Base-by-base conservation (phyloP, 2,888 invertebrate species). In the Apomyelois bistriatella region DNA sequence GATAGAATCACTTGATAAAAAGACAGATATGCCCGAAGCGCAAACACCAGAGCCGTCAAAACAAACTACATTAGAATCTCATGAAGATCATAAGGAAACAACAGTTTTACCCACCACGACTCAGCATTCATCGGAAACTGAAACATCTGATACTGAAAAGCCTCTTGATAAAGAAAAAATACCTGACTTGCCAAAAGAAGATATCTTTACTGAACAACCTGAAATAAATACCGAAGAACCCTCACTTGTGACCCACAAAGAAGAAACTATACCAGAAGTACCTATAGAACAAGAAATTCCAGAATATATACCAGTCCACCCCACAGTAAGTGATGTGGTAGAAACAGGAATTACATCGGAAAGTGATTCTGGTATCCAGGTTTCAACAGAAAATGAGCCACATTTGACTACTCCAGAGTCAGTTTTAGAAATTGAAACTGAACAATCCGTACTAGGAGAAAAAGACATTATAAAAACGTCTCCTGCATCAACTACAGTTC, bases 251-350 rank as follows among this genome's bases (percentile, higher is more conserved):
- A 43, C 54, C 15, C 43, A 52, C 30, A 7, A 22, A 10, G 17
- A 30, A n/a, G 17, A 51, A 3, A 6, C 15, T 13, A 52, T 6
- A 13, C 35, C 54, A 22, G 35, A 54, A 40, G 30, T 9, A 13
- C 10, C 47, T 16, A 16, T 43, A 16, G 35, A 43, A 28, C 48
- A 52, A 47, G 53, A 52, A 32, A n/a, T 17, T 13, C 50, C 53
- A 15, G 53, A 47, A 15, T 52, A 52, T 28, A 52, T 52, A n/a
- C 52, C 52, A 17, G 52, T 52, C 10, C 36, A 54, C 5, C 28
- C 32, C 42, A 47, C 41, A 36, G 16, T n/a, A 38, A 10, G 15
- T 49, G 52, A 43, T 17, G 17, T 36, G n/a, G 17, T 42, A 6
- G 43, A 37, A 48, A n/a, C 41, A 7, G 54, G 36, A 41, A n/a